phyloP scores from a whole-genome alignment of 1,140 invertebrate genomes.

The Lepidotrigona ventralis region DNA sequence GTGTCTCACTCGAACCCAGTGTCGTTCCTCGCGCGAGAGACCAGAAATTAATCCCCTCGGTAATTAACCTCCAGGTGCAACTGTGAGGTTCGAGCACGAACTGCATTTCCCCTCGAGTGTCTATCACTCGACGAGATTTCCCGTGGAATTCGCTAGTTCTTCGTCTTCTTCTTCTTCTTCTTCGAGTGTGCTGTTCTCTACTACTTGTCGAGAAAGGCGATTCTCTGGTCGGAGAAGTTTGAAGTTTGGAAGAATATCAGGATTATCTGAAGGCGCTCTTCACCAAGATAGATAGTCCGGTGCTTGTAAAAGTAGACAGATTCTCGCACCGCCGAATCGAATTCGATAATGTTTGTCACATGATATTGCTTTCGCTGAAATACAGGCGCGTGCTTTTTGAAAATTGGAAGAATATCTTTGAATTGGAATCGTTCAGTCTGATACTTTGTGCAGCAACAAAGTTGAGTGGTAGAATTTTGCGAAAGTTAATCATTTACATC shows the following conservation, averaged over 20 bases:
- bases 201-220: neutral
- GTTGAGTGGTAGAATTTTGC: neutral
- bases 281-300: neutral
- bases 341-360: neutral
- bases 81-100: neutral
- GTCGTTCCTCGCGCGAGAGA: slow-evolving; percentile 14
- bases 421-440: neutral
- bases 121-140: slow-evolving; percentile 18
- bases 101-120: slow-evolving; percentile 7
- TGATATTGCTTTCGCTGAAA: neutral
- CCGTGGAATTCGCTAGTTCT: neutral
- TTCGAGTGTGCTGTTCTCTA: neutral
- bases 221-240: neutral
- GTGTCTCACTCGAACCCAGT: neutral
- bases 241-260: neutral
- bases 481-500: too few relatives aligned
- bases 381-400: neutral
- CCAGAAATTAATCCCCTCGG: slow-evolving; percentile 47
- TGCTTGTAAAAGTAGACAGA: neutral
- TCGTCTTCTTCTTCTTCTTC: neutral
- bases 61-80: slow-evolving; percentile 51
- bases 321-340: neutral
- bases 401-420: neutral
- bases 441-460: neutral
- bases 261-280: neutral